Evolutionary conservation across 2,113 vertebrate species (phyloP), one percentile per base, ranked within the genome.

Genomic region (Eonycteris spelaea): DNA sequence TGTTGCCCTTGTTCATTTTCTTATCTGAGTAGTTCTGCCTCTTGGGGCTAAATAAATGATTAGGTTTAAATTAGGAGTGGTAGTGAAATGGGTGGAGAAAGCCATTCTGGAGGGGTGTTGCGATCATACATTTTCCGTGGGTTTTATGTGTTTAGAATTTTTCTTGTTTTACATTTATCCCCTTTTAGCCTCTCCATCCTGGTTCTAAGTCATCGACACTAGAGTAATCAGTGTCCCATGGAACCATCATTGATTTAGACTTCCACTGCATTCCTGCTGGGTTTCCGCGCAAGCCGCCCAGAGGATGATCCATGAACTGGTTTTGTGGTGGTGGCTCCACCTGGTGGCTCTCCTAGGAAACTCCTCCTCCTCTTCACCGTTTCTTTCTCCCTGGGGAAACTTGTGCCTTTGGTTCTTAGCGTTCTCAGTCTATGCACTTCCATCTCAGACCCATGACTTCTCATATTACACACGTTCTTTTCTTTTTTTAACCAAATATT

Each of bases 301-400:
- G 83, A 94, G 78, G 48, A 85, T 35, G 21, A 67, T 75, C 68
- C 15, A 21, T 51, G 35, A 67, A 67, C 13, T 88, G 93, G 93
- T 73, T 95, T 97, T 97, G 43, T 84, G 89, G 79, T 95, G 7
- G 93, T 97, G 96, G 91, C 93, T 77, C 97, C 96, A 92, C 94
- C 97, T 98, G 61, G 95, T 97, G 97, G 95, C 68, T 96, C 14
- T 96, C 43, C 33, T 88, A 59, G 55, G 94, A 97, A 97, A 88
- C 65, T 24, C 43, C 28, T 91, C 28, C 38, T 90, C 33, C 48
- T 83, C 28, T 24, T 67, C 16, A 7, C 35, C 43, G 89, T 73
- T 79, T 74, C 28, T 86, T 92, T 87, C 26, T 80, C 14, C 45
- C 15, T 48, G 51, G 21, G 26, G 70, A n/a, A 82, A 21, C 68